Base-by-base conservation (phyloP, 2,113 vertebrate genomes). In the Mungos mungo region DNA sequence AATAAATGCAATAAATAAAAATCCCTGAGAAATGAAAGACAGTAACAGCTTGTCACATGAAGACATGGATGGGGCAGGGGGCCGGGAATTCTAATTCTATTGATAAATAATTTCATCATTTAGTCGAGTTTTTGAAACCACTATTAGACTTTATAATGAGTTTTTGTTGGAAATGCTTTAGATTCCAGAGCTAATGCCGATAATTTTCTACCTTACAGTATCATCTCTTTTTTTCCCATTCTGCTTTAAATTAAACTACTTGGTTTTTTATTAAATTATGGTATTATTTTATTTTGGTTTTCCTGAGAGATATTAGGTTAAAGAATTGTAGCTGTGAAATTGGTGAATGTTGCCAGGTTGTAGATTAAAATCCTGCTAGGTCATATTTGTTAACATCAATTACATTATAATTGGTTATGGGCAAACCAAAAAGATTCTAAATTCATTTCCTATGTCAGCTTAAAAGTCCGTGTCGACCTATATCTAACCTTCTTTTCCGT, bases 251-350 rank as follows among this genome's bases (percentile, higher is more conserved):
- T 95, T 96, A 96, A 95, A 29, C 82, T 87, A 87, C 29, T 95
- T 96, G 47, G n/a, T 50, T 88, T 33, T 95, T 96, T 83, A 96
- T 95, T 96, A 98, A 98, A 96, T 96, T 96, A 96, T 97, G 87
- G 94, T 97, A 98, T 97, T 98, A 96, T 98, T 98, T 98, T 98
- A 98, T 98, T 98, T 98, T 98, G 97, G 97, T 98, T 98, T 98
- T 93, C 86, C 97, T 97, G 96, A 91, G 77, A 93, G 88, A 98
- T 94, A 98, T 94, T 98, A 98, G 93, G 97, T 98, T 97, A 98
- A 98, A 98, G 95, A 96, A 96, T 97, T 94, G 86, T 98, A 98
- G 91, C 98, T 97, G 84, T 98, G 97, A 98, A 98, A 98, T 0
- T 52, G 72, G 18, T 96, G 98, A 93, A 97, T 96, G 93, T 96